Percentiles rank a stretch among this genome's conserved stretches.
phyloP scores from a whole-genome alignment of 2,113 vertebrate genomes.

The Raphicerus campestris region DNA sequence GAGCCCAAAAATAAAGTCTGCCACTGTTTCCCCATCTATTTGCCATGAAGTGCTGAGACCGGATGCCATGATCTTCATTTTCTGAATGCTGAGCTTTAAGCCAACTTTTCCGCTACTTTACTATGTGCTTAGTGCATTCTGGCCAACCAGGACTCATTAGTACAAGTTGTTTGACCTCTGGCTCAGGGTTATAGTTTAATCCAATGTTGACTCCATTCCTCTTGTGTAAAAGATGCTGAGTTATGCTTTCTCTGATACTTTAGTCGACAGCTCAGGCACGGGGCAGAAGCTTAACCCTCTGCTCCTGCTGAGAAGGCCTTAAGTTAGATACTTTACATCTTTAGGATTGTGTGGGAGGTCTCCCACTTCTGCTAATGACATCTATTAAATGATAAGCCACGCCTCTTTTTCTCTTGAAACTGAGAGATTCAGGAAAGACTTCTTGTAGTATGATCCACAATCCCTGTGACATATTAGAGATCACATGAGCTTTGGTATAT shows the following conservation, averaged over 20 bases:
- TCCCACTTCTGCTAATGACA: not conserved
- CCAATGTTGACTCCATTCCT: not conserved
- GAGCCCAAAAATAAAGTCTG: no score
- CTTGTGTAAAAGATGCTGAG: not conserved
- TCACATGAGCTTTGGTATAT: not conserved
- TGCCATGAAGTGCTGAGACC: rapidly evolving
- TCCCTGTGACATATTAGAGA: not conserved
- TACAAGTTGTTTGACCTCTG: not conserved
- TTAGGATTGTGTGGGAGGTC: not conserved
- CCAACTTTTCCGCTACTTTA: not conserved
- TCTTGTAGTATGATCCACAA: not conserved
- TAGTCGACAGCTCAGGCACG: not conserved
- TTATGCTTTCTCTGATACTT: slow-evolving; percentile 14
- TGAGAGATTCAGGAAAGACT: not conserved
- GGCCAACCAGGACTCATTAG: not conserved
- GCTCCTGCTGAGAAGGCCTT: not conserved
- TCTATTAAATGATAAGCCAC: not conserved
- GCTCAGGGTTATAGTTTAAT: not conserved
- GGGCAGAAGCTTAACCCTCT: not conserved
- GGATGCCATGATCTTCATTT: no score
- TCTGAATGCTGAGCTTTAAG: no score
- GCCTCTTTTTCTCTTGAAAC: not conserved
- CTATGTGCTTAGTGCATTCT: not conserved
- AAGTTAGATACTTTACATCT: not conserved
- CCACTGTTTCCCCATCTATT: no score